Percentiles rank a stretch among this genome's conserved stretches.
Evolutionary conservation across 2,797 vertebrate genomes (phyloP).

Genomic region (Pampus argenteus): DNA sequence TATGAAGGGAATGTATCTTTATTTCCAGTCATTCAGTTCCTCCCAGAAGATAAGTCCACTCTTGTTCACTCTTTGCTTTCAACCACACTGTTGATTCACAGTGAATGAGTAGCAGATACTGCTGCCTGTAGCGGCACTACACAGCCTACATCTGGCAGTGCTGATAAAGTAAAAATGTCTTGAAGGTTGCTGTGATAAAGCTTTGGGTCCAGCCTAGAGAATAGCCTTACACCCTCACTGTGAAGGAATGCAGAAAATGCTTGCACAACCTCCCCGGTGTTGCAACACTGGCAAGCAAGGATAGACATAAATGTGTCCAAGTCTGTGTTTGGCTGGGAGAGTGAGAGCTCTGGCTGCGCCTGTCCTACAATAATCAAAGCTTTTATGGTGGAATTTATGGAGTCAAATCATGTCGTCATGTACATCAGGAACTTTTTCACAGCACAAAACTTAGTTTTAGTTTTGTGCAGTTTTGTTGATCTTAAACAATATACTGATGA

Average conservation of each 20-base stretch:
- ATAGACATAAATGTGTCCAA: slow-evolving; percentile 27
- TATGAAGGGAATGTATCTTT: background rate
- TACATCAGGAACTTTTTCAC: background rate
- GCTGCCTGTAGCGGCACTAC: background rate
- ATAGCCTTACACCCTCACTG: slow-evolving; percentile 54
- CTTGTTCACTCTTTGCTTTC: background rate
- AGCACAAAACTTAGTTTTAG: background rate
- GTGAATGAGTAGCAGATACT: background rate
- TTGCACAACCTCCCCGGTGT: slow-evolving; percentile 72
- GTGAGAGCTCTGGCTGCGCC: background rate
- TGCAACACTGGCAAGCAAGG: slow-evolving; percentile 52
- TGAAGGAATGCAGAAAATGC: slow-evolving; percentile 78
- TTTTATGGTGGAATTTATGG: slow-evolving; percentile 34
- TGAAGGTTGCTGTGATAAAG: slow-evolving; percentile 68
- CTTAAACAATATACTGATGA: background rate
- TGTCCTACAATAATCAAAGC: slow-evolving; percentile 12
- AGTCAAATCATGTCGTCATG: slow-evolving; percentile 9
- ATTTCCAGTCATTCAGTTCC: background rate
- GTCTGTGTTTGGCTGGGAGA: slow-evolving; percentile 27
- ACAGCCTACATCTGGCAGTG: slow-evolving; percentile 31
- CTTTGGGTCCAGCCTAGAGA: slow-evolving; percentile 35
- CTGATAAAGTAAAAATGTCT: slow-evolving; percentile 67
- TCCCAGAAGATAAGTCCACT: slow-evolving; percentile 6
- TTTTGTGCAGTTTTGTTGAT: background rate
- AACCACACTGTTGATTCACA: slow-evolving; percentile 9